Evolutionary conservation across 2,113 vertebrate genomes (phyloP), one percentile per base, ranked within the genome.

Genomic region (Urocolius indicus): DNA sequence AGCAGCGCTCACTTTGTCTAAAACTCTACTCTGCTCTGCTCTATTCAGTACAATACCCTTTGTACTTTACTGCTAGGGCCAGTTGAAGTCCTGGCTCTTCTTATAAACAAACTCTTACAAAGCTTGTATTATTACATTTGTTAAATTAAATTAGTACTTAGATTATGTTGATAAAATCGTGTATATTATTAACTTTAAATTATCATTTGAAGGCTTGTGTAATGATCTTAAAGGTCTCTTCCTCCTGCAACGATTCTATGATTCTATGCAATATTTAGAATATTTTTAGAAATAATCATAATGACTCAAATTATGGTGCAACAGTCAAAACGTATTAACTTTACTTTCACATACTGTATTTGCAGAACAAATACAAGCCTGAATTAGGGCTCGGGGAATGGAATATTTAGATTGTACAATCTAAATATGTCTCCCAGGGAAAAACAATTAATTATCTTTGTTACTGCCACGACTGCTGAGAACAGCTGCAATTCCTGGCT

Each of bases 361-460:
- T 92, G 69, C 69, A 72, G 49, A 92, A 65, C 58, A 96, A 94
- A 91, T 46, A 54, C 16, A 58, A 81, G 68, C 24, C 23, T 65
- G 80, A 87, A 86, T 84, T 58, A 87, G 27, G 61, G 80, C 66
- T 96, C 52, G 48, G 66, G 69, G 90, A 96, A 92, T 10, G 52
- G 65, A 68, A 75, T 93, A 94, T 93, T 94, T 93, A 65, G 76
- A 87, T 72, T 75, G 65, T 20, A n/a, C 49, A 87, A 54, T 38
- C 86, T 89, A 96, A 96, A 87, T 96, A 79, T 89, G 92, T 90
- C 84, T 96, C 73, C 62, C 41, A 89, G 92, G 94, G 86, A 96
- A 93, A 95, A 95, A 95, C 92, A 93, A 95, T 95, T 95, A 95
- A 96, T 96, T 96, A 96, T 93, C 94, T 95, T 95, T 88, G 82